phyloP scores from a whole-genome alignment of 2,797 vertebrate species.

The Numenius phaeopus region DNA sequence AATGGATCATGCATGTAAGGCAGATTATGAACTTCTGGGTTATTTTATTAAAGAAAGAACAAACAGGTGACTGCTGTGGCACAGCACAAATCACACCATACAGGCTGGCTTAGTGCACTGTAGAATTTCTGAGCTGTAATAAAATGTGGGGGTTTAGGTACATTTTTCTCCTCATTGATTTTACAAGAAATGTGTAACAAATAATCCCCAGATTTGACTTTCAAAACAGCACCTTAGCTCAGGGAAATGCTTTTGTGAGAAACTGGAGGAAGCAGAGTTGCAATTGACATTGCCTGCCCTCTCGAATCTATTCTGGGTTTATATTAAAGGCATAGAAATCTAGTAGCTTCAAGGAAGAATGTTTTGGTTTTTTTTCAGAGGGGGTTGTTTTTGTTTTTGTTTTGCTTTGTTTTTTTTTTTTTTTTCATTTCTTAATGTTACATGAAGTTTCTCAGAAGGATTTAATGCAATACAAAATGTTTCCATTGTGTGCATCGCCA shows the following conservation, averaged over 20 bases:
- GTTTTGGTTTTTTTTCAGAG: rapidly evolving
- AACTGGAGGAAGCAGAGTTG: neutral
- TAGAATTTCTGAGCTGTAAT: neutral
- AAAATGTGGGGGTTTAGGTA: neutral
- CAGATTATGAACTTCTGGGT: neutral
- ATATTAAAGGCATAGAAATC: neutral
- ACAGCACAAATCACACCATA: neutral
- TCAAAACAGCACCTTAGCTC: neutral
- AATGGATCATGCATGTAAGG: neutral
- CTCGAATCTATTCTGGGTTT: neutral
- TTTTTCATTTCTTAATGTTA: neutral
- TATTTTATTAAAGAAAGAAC: neutral
- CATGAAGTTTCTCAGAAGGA: neutral
- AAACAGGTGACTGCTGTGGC: neutral
- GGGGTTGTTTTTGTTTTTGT: neutral
- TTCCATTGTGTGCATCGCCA: rapidly evolving
- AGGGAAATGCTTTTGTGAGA: neutral
- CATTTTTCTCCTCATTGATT: neutral
- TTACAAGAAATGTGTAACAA: neutral
- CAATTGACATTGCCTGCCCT: neutral
- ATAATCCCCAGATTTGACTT: neutral
- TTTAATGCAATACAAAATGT: neutral
- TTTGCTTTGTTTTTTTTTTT: neutral
- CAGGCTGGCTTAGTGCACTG: neutral
- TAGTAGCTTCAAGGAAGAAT: neutral